Base-by-base conservation (phyloP, 1,140 invertebrate genomes). In the Proctacanthus coquilletti region DNA sequence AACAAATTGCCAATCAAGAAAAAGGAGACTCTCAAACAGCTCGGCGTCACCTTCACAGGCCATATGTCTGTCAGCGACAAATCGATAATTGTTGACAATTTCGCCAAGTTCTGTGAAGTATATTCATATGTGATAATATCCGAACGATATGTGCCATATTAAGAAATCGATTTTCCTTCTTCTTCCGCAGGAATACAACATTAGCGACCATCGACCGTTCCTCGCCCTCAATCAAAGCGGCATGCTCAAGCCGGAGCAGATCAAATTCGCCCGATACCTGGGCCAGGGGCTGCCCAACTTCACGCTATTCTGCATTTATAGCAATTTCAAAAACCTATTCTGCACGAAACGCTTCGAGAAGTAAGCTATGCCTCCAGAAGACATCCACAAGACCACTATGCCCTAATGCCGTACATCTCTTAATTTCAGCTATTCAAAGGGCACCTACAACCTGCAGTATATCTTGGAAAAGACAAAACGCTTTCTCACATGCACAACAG, bases 231-330 rank as follows among this genome's bases (percentile, higher is more conserved):
- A 58, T 39, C 55, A 58, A 40, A 53, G 55, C 34, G 55, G 55
- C 38, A 46, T 58, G 15, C 56, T 58, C 39, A 58, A 58, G 37
- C 55, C 55, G 23, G 55, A 58, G 38, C 55, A 58, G 49, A 58
- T 58, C 29, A 58, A 58, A 47, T 58, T 58, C 42, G 55, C 55
- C 23, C 51, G 55, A 38, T 58, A 58, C 50, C 43, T 58, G 42
- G 55, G 55, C 30, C 55, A 56, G 47, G 55, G 55, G 18, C 44
- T 58, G 42, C 55, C 55, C 37, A 56, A 53, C 37, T 58, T 58
- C 43, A 58, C 55, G 37, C 55, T 58, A 40, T 58, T 58, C 42
- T 58, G 55, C 55, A 58, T 58, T 58, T 58, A 58, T 52, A 58
- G 55, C 52, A 58, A 58, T 46, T 58, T 58, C 48, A 58, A 58